Conservation (phyloP, 2,113 vertebrate genomes). For the Mustelus asterias region DNA sequence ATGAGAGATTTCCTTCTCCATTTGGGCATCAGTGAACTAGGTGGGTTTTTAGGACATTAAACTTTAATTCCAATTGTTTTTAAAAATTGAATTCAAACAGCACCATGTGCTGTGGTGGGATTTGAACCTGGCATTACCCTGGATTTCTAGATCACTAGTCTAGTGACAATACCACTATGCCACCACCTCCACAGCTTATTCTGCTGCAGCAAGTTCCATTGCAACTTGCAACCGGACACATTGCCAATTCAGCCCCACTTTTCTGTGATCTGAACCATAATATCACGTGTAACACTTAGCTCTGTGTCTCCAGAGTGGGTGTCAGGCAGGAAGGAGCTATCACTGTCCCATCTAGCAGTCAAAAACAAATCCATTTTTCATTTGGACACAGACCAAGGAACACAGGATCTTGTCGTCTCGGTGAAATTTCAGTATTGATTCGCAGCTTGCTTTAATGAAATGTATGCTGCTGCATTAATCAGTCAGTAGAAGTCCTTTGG, state of each 20-base stretch:
- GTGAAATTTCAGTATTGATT: conserved; percentile 21
- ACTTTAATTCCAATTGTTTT: too few species aligned
- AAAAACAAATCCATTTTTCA: conserved; percentile 19
- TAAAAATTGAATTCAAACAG: too few species aligned
- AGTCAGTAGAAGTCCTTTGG: neutral
- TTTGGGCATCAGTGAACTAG: too few species aligned
- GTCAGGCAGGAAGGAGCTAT: neutral
- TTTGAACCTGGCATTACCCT: too few species aligned
- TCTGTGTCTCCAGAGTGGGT: neutral
- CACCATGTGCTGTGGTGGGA: too few species aligned
- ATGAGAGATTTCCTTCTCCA: too few species aligned
- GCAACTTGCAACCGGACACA: neutral
- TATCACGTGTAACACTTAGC: neutral
- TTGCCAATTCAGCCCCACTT: neutral
- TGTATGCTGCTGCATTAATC: neutral
- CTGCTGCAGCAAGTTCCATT: neutral
- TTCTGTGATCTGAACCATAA: neutral
- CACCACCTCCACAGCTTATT: neutral
- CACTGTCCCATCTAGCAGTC: neutral
- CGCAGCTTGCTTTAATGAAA: neutral
- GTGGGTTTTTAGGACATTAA: too few species aligned
- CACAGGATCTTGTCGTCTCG: neutral
- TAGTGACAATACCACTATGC: too few species aligned
- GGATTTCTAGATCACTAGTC: too few species aligned
- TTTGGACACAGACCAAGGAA: neutral